Conservation (phyloP, 2,888 invertebrate genomes). For the Drosophila fulvimacula region DNA sequence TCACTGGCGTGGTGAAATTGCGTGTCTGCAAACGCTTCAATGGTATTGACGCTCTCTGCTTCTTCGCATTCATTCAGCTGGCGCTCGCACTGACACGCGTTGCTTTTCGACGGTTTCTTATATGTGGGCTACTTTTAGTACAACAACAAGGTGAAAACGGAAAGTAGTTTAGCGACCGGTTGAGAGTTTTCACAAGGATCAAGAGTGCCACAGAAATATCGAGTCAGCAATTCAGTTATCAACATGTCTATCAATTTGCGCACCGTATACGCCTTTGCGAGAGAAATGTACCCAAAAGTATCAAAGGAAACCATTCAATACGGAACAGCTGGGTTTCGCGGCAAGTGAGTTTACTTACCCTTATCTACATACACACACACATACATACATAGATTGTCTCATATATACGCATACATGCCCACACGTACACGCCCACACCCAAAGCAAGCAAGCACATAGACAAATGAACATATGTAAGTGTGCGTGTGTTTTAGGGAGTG, state of each 20-base stretch:
- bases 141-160: constrained; percentile 47
- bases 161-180: constrained; percentile 56
- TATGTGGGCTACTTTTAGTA: constrained; percentile 39
- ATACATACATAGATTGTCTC: constrained; percentile 9
- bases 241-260: constrained; percentile 84
- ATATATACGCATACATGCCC: constrained; percentile 13
- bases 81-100: constrained; percentile 54
- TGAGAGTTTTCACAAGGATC: constrained; percentile 27
- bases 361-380: constrained; percentile 9
- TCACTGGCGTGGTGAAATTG: constrained; percentile 19
- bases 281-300: constrained; percentile 91
- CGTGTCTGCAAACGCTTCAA: neutral
- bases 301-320: constrained; percentile 89
- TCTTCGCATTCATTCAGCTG: constrained; percentile 47
- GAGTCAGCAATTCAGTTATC: constrained; percentile 16
- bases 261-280: constrained; percentile 90
- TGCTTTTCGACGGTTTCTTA: constrained; percentile 47
- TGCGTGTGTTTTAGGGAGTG: constrained; percentile 48
- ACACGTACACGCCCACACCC: constrained; percentile 29
- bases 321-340: constrained; percentile 94
- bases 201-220: constrained; percentile 35
- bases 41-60: constrained; percentile 41
- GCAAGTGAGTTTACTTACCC: constrained; percentile 85
- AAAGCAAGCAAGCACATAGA: constrained; percentile 7
- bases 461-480: constrained; percentile 13